phyloP scores from a whole-genome alignment of 2,113 vertebrate species.

The Dissostichus mawsoni region DNA sequence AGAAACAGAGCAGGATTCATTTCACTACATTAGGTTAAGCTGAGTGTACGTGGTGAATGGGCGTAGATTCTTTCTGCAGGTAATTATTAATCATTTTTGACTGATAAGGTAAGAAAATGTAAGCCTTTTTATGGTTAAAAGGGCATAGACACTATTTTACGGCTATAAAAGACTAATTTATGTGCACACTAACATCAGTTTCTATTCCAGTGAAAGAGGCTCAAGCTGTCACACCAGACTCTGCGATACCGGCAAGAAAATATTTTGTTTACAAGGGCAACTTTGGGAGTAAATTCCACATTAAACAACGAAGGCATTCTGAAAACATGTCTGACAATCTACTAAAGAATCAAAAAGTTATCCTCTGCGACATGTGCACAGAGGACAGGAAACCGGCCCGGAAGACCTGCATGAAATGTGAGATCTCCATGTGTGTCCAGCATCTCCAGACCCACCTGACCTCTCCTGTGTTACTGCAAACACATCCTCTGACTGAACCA shows the following conservation, averaged over 20 bases:
- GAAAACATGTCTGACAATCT: conserved; percentile 53
- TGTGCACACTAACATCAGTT: neutral
- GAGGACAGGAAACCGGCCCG: conserved; percentile 58
- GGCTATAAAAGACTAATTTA: neutral
- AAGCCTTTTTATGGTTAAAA: neutral
- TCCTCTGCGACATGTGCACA: conserved; percentile 78
- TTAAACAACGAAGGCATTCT: neutral
- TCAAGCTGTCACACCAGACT: neutral
- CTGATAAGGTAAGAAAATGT: neutral
- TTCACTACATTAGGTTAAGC: no score
- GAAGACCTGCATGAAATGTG: conserved; percentile 83
- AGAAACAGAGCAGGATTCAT: no score
- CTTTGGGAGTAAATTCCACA: neutral
- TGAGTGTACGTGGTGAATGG: no score
- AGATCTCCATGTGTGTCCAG: conserved; percentile 80
- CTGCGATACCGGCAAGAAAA: neutral
- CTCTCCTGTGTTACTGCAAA: conserved; percentile 70
- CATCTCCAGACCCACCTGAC: conserved; percentile 80
- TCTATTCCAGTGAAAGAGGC: neutral
- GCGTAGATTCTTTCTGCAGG: no score
- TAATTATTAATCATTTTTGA: neutral
- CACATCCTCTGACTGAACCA: conserved; percentile 78
- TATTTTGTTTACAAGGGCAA: neutral
- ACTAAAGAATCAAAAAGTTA: neutral
- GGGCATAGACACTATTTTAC: neutral